These are phyloP conservation scores for Schizotus pectinicornis DNA, from an alignment of 2,888 invertebrate species.

Conservation along the genomic window DNA sequence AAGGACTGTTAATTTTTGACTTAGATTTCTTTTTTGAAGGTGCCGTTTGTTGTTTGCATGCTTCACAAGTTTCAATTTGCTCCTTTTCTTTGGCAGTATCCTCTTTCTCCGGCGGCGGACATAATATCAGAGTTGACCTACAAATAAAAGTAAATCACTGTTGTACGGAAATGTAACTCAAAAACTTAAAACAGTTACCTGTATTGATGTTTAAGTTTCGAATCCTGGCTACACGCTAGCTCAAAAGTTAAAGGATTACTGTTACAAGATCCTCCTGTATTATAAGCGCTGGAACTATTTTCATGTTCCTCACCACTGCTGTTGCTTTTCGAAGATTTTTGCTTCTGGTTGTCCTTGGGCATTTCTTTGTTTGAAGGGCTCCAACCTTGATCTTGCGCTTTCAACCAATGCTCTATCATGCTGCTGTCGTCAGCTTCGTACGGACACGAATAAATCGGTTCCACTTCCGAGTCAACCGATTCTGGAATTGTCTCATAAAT, in stretches of 20 bases:
- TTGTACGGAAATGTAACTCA: constrained; percentile 6
- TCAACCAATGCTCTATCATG: constrained; percentile 52
- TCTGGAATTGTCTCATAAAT: constrained; percentile 72
- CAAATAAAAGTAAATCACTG: constrained; percentile 20
- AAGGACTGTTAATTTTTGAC: constrained; percentile 46
- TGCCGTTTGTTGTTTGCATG: constrained; percentile 40
- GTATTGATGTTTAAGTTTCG: constrained; percentile 54
- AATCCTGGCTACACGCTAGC: constrained; percentile 58
- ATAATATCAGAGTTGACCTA: constrained; percentile 51
- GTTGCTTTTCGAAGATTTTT: constrained; percentile 49
- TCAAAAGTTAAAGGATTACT: constrained; percentile 67
- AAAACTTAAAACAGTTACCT: constrained; percentile 32
- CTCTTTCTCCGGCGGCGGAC: constrained; percentile 45
- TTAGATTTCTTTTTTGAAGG: constrained; percentile 47
- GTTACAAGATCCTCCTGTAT: constrained; percentile 77
- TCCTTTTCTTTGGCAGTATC: constrained; percentile 41
- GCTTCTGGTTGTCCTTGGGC: constrained; percentile 38
- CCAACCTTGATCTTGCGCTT: constrained; percentile 39
- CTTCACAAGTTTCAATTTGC: constrained; percentile 42
- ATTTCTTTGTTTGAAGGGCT: constrained; percentile 33
- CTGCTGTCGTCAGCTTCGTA: constrained; percentile 60
- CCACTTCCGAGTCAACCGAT: constrained; percentile 62
- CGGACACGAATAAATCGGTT: constrained; percentile 69
- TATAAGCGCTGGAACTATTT: constrained; percentile 74
- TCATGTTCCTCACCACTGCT: constrained; percentile 66